Conservation (phyloP, 2,888 invertebrate genomes). For the Aromia moschata region DNA sequence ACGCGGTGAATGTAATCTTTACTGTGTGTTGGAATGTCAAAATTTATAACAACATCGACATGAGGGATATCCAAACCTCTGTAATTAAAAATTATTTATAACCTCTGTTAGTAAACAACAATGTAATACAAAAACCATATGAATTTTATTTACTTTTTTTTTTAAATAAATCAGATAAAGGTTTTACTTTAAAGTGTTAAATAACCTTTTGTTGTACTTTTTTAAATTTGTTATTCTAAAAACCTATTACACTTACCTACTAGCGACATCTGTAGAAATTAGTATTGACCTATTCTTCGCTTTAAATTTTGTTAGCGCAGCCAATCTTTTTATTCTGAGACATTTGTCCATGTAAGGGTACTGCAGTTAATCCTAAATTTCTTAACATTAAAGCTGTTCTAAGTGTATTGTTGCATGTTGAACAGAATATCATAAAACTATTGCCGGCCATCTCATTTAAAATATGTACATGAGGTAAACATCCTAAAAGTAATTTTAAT, state of each 20-base stretch:
- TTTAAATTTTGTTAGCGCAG: constrained; percentile 96
- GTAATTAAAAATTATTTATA: too few species aligned
- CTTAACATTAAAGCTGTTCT: constrained; percentile 88
- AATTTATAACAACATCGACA: constrained; percentile 97
- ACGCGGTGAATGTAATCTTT: constrained; percentile 99
- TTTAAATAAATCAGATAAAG: background rate
- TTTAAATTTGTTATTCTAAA: too few species aligned
- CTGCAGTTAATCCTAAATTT: constrained; percentile 90
- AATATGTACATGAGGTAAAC: constrained; percentile 94
- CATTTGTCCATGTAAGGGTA: constrained; percentile 99
- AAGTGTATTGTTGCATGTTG: constrained; percentile 93
- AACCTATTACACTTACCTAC: constrained; percentile 77
- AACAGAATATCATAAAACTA: constrained; percentile 96
- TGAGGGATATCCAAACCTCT: constrained; percentile 99
- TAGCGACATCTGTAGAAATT: constrained; percentile 98
- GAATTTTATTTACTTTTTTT: too few species aligned
- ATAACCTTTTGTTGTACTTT: too few species aligned
- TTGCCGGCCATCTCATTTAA: constrained; percentile 95
- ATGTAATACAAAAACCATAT: too few species aligned
- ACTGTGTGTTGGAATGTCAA: constrained; percentile 97
- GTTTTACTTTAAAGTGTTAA: background rate
- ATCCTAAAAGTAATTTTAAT: constrained; percentile 70
- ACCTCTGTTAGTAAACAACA: too few species aligned
- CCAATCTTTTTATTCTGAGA: constrained; percentile 95
- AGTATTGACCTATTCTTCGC: constrained; percentile 92